A percentile compares a stretch with the other conserved stretches of the same genome.
These are phyloP conservation scores for Dascillus cervinus DNA, from an alignment of 2,888 invertebrate genomes.

Conservation along the genomic window DNA sequence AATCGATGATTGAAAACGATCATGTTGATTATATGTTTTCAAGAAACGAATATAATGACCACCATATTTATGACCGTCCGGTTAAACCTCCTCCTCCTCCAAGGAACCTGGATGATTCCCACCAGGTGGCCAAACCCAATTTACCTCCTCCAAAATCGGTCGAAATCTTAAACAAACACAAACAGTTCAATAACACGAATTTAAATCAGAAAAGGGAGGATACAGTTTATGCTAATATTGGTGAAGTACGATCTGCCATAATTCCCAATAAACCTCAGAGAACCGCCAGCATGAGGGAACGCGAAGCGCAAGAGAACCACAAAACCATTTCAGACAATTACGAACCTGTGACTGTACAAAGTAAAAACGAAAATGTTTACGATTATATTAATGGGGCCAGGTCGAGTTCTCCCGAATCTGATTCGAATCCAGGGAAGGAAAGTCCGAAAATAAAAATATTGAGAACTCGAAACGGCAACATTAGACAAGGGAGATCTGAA, in stretches of 20 bases:
- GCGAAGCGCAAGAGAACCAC: conserved; percentile 52
- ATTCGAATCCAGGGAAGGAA: conserved; percentile 48
- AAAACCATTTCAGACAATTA: conserved; percentile 25
- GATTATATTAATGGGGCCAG: conserved; percentile 58
- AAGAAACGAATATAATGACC: conserved; percentile 14
- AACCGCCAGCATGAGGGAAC: conserved; percentile 78
- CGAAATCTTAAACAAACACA: conserved; percentile 54
- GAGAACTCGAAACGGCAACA: conserved; percentile 35
- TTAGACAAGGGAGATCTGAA: conserved; percentile 44
- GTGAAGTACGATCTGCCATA: conserved; percentile 75
- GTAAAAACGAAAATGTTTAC: conserved; percentile 49
- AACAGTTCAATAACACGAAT: conserved; percentile 27
- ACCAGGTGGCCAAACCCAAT: conserved; percentile 55
- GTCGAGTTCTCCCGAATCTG: conserved; percentile 63
- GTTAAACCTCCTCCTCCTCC: conserved; percentile 62
- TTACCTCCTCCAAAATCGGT: conserved; percentile 68
- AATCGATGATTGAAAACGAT: conserved; percentile 11
- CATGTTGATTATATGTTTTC: conserved; percentile 27
- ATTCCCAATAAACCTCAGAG: conserved; percentile 74
- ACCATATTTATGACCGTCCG: conserved; percentile 17
- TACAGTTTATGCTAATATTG: conserved; percentile 75
- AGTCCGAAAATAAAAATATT: conserved; percentile 35
- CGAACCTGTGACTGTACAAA: conserved; percentile 30
- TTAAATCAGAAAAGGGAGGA: conserved; percentile 38
- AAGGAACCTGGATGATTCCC: conserved; percentile 50